phyloP scores from a whole-genome alignment of 2,113 vertebrate species.

The Martes martes region DNA sequence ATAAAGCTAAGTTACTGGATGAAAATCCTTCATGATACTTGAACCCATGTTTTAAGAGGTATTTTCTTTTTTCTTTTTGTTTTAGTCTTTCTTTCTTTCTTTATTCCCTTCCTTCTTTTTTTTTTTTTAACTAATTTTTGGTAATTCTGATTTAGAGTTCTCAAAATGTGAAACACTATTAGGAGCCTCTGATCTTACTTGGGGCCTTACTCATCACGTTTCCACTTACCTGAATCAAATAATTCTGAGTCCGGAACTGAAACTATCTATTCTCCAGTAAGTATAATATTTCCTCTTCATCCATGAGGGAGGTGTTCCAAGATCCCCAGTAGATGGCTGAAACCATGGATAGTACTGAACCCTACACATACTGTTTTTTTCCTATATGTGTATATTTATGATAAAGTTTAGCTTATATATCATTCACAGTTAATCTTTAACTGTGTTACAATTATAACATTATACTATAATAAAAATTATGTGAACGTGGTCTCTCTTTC shows the following conservation, averaged over 20 bases:
- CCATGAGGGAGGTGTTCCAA: neutral
- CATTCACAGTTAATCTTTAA: neutral
- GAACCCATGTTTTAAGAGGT: neutral
- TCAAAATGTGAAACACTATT: neutral
- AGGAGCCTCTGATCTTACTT: neutral
- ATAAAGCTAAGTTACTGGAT: slow-evolving; percentile 15
- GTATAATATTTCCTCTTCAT: neutral
- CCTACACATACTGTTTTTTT: neutral
- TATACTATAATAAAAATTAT: neutral
- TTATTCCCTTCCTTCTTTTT: neutral
- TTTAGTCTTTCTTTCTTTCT: neutral
- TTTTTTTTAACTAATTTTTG: neutral
- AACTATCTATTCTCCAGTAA: neutral
- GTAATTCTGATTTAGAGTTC: neutral
- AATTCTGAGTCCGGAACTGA: neutral
- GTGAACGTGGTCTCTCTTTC: neutral
- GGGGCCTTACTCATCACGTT: neutral
- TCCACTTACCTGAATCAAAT: neutral
- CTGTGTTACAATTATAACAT: neutral
- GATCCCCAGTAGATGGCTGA: neutral
- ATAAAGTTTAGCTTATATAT: neutral
- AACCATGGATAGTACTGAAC: neutral
- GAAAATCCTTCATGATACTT: neutral
- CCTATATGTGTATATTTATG: neutral
- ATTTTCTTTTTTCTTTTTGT: neutral